Base-by-base conservation (phyloP, 2,888 invertebrate species). In the Lydus trimaculatus region DNA sequence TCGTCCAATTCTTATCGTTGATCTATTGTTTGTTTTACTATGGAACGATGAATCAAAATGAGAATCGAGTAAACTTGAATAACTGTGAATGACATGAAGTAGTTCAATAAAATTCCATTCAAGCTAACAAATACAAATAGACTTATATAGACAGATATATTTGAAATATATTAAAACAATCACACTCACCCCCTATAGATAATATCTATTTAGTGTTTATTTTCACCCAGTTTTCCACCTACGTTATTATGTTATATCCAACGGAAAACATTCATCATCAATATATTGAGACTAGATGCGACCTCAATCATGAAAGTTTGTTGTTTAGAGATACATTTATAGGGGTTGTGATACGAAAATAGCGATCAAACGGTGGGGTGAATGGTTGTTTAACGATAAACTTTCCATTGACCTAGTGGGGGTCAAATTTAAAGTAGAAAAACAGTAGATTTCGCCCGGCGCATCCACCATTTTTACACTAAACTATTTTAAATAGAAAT, bases 261-360 rank as follows among this genome's bases (percentile, higher is more conserved):
- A 17, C 60, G 60, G 31, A 15, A 31, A 61, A 20, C 61, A 61
- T 61, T 36, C 61, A 61, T 61, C 61, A 36, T 39, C 61, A 39
- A 17, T 61, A 6, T 15, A 39, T 33, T n/a, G 36, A 15, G 61
- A 36, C 15, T 56, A 13, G n/a, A 43, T 48, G 20, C n/a, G 33
- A 7, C 36, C 33, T 23, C n/a, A 60, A 60, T 60, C 60, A 31
- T 17, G 4, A 23, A 36, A 36, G n/a, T 31, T 60, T 60, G 31
- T 60, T 36, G 31, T 60, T 28, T 28, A 3, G 28, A 4, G 31
- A 4, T 31, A 1, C 11, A 31, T 31, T 13, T 17, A 13, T 11
- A 8, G 5, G 11, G 60, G n/a, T 20, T 36, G 6, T 17, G n/a
- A 60, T 20, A 36, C n/a, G 20, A 48, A 20, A 48, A 48, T 17